Base-by-base conservation (phyloP, 2,888 invertebrate genomes). In the Andrena praecox region DNA sequence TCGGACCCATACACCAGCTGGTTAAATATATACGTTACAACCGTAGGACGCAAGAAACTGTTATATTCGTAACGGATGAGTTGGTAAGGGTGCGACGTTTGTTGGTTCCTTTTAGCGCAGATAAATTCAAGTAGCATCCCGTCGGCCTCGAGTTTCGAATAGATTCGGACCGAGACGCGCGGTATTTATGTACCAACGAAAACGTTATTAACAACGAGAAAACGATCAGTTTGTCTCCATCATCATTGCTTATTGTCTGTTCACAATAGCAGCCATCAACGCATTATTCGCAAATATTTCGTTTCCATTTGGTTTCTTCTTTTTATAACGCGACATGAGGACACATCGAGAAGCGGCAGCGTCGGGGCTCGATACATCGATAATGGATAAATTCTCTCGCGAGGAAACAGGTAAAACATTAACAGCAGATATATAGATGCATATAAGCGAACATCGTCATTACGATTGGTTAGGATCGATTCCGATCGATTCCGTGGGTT, bases 1-100 rank as follows among this genome's bases (percentile, higher is more conserved):
- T 93, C 93, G 93, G 93, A 93, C 93, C 93, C 93, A 93, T 93
- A 91, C 89, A 93, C 93, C 93, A 93, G 93, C 93, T 93, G 92
- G 87, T 90, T 91, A 91, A 88, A 82, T 87, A 90, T 89, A 85
- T 79, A 87, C 60, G 76, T 78, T 63, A 70, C 35, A 62, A 67
- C 5, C 29, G 59, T 20, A 64, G 33, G 60, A 42, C 56, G 33
- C 42, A 24, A 12, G 16, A 67, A 16, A 35, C 42, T 54, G 74
- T 74, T 35, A 56, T 69, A 54, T 56, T 64, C 24, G n/a, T 52
- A 27, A 27, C 27, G 27, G 27, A 56, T 42, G 29, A 24, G 27
- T 62, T 62, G 31, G 4, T 24, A 71, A 33, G 54, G 27, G 4
- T 27, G 24, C n/a, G 33, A 64, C 48, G 16, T 66, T n/a, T n/a